phyloP scores from a whole-genome alignment of 1,140 invertebrate species.

The Nixonia krombeini region DNA sequence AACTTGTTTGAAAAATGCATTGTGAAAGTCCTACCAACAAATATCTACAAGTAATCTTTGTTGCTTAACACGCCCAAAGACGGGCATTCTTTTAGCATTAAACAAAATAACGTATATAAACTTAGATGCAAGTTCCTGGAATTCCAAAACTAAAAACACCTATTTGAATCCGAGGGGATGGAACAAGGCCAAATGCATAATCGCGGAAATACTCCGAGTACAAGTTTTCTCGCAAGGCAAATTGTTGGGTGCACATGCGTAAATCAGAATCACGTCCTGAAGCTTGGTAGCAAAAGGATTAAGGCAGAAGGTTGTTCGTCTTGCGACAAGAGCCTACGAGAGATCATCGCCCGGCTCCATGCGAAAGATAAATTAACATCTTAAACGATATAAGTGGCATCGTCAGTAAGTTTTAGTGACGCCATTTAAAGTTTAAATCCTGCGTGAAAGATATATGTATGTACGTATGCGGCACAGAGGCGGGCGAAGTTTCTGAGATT shows the following conservation, averaged over 20 bases:
- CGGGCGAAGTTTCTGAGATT: constrained; percentile 30
- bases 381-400: constrained; percentile 43
- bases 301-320: constrained; percentile 33
- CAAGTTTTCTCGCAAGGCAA: constrained; percentile 25
- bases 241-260: constrained; percentile 1
- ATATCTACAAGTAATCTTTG: too few relatives aligned
- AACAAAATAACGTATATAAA: too few relatives aligned
- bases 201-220: not conserved
- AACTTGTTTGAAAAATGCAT: too few relatives aligned
- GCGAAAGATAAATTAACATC: constrained; percentile 50
- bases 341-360: constrained; percentile 35
- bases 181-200: too few relatives aligned
- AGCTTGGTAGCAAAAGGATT: constrained; percentile 17
- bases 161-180: too few relatives aligned
- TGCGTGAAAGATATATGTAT: constrained; percentile 42
- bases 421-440: constrained; percentile 48
- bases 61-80: too few relatives aligned
- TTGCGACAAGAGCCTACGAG: not conserved
- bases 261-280: constrained; percentile 29
- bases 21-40: too few relatives aligned
- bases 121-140: too few relatives aligned
- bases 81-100: too few relatives aligned
- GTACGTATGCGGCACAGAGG: constrained; percentile 25
- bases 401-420: constrained; percentile 45
- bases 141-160: too few relatives aligned